Percentiles rank a stretch among this genome's conserved stretches.
Evolutionary conservation across 2,888 invertebrate species (phyloP).

Genomic region (Chouioia cunea): DNA sequence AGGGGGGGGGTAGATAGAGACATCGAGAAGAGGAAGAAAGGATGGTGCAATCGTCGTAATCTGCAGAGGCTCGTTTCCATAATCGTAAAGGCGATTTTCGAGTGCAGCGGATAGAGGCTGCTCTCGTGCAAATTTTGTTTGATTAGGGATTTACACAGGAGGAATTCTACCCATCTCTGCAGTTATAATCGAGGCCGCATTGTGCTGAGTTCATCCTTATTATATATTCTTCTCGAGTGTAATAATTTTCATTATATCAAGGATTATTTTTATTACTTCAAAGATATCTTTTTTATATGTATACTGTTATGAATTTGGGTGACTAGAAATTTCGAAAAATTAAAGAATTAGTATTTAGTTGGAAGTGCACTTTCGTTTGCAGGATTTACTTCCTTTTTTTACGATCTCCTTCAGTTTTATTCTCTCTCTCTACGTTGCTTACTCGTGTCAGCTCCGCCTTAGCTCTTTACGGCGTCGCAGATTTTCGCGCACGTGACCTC

Average conservation of each 20-base stretch:
- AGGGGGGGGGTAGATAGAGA: background rate
- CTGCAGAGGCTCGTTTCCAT: conserved; percentile 50
- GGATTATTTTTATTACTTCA: too few species aligned
- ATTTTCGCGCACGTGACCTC: conserved; percentile 49
- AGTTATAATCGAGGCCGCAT: too few species aligned
- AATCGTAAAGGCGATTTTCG: conserved; percentile 52
- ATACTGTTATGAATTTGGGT: too few species aligned
- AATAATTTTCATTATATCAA: too few species aligned
- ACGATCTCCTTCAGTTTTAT: conserved; percentile 18
- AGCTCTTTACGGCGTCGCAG: conserved; percentile 33
- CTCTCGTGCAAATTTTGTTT: conserved; percentile 19
- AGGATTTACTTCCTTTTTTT: background rate
- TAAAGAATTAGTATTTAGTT: too few species aligned
- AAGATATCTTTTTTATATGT: too few species aligned
- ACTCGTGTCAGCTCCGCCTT: conserved; percentile 40
- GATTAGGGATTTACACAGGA: conserved; percentile 17
- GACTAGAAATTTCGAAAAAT: too few species aligned
- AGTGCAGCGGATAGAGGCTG: conserved; percentile 5
- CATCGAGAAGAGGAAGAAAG: background rate
- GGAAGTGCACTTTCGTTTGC: background rate
- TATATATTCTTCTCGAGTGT: too few species aligned
- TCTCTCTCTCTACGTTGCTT: conserved; percentile 6
- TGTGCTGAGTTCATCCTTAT: too few species aligned
- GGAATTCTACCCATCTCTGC: background rate
- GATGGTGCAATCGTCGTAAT: conserved; percentile 48